Evolutionary conservation across 2,113 vertebrate genomes (phyloP), one percentile per base, ranked within the genome.

Genomic region (Phalacrocorax brasilianus): DNA sequence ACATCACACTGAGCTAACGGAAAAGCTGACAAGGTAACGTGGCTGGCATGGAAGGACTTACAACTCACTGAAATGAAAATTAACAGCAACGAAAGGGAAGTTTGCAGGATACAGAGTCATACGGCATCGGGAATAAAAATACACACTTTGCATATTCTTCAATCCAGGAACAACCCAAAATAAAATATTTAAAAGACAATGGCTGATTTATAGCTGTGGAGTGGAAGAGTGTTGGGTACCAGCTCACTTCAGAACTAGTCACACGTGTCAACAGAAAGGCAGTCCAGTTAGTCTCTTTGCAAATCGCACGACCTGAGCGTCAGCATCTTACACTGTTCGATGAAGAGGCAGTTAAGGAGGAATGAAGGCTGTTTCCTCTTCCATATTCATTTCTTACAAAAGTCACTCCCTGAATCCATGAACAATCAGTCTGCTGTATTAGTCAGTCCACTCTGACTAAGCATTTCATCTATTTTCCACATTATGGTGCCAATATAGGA

Each of bases 361-460:
- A 62, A 42, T 5, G 88, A 61, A 66, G 81, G 49, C 88, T 8
- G 63, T 67, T 93, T 97, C 95, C 97, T 97, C 93, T 97, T 97
- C 93, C 95, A 88, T 79, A 96, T 94, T 95, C 93, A 85, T 59
- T 79, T 86, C 96, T 97, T 83, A 86, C 84, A 93, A 89, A 93
- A 97, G 95, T 70, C 96, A 66, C 84, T 96, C 97, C 97, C 93
- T 96, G 97, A 83, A 91, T 97, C 97, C 97, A 75, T 8, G 95
- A 89, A 67, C 76, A 97, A 71, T 85, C 72, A 84, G 91, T 93
- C 88, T 83, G 82, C 88, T 86, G 94, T 77, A 56, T 94, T 82
- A 96, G 97, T 89, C 98, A 97, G 95, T 97, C 95, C 95, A 74
- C 91, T 92, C 95, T 88, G 95, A 88, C 89, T 70, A 83, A 95